Percentiles rank a stretch among this genome's conserved stretches.
phyloP scores from a whole-genome alignment of 2,888 invertebrate species.

The Acanthoscelides obtectus region DNA sequence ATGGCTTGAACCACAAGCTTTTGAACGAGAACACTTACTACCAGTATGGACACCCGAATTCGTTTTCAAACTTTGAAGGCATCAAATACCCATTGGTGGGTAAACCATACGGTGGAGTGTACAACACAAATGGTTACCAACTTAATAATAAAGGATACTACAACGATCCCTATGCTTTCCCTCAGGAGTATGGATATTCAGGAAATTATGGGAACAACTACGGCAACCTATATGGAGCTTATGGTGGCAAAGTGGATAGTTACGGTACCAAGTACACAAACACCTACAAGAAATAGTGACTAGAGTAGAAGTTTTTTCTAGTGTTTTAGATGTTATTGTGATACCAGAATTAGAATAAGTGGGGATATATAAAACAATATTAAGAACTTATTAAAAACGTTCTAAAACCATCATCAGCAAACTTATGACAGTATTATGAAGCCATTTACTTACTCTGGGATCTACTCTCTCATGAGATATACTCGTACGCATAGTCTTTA shows the following conservation, averaged over 20 bases:
- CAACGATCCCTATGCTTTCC: neutral
- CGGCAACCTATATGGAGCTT: neutral
- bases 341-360: neutral
- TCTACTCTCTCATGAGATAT: too few relatives aligned
- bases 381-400: too few relatives aligned
- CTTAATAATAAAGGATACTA: neutral
- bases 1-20: neutral
- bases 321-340: neutral
- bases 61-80: neutral
- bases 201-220: neutral
- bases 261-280: neutral
- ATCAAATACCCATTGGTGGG: neutral
- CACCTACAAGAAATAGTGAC: neutral
- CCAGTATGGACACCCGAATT: neutral
- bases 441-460: too few relatives aligned
- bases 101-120: neutral
- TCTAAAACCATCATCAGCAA: too few relatives aligned
- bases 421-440: too few relatives aligned
- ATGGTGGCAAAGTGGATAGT: neutral
- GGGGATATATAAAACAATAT: neutral
- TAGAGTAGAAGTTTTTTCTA: neutral
- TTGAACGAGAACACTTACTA: neutral
- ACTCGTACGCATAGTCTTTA: too few relatives aligned
- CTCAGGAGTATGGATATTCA: neutral
- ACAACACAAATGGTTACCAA: neutral